phyloP scores from a whole-genome alignment of 2,797 vertebrate genomes.

The Scyliorhinus canicula region DNA sequence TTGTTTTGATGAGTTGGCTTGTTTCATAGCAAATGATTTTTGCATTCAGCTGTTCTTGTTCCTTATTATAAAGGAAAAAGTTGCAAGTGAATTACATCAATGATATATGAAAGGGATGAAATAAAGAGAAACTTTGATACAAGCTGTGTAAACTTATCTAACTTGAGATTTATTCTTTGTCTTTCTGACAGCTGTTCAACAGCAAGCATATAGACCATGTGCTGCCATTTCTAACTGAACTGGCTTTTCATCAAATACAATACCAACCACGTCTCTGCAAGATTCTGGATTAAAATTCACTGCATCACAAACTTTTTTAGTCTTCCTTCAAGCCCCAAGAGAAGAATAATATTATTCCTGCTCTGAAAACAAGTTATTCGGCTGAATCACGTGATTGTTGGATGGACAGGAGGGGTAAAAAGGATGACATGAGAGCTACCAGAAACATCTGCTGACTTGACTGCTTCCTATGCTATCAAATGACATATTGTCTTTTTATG shows the following conservation, averaged over 20 bases:
- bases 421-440: not conserved
- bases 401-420: not conserved
- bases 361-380: not conserved
- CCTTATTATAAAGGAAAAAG: not conserved
- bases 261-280: constrained; percentile 45
- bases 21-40: not conserved
- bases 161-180: not conserved
- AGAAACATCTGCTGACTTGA: not conserved
- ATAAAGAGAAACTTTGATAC: not conserved
- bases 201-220: constrained; percentile 70
- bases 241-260: constrained; percentile 61
- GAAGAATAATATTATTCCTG: not conserved
- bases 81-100: not conserved
- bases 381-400: not conserved
- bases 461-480: not conserved
- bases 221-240: constrained; percentile 81
- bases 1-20: not conserved
- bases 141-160: not conserved
- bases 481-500: not conserved
- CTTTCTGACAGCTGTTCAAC: constrained; percentile 66
- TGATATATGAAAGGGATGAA: not conserved
- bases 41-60: not conserved
- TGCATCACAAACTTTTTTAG: not conserved
- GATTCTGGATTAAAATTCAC: constrained; percentile 39
- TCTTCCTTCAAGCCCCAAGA: constrained; percentile 22